Percentiles rank a stretch among this genome's conserved stretches.
phyloP scores from a whole-genome alignment of 2,888 invertebrate species.

The Sicus ferrugineus region DNA sequence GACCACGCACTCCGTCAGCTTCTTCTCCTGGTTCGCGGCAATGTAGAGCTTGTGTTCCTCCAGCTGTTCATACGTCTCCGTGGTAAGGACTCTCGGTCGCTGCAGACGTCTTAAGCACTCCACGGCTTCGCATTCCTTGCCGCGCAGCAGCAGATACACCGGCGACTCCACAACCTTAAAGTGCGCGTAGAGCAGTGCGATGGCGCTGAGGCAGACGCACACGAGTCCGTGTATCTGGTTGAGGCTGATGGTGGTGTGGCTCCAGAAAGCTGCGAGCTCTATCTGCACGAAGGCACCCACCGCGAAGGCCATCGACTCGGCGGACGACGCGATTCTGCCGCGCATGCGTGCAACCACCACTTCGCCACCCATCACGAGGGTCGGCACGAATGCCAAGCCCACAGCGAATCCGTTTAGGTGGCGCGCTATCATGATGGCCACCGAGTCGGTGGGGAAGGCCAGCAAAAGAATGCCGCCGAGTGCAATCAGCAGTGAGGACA shows the following conservation, averaged over 20 bases:
- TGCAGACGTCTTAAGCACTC: constrained; percentile 53
- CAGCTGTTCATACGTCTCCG: constrained; percentile 49
- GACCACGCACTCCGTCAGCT: constrained; percentile 38
- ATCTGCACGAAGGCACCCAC: constrained; percentile 51
- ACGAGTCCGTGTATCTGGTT: constrained; percentile 50
- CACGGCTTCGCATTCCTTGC: constrained; percentile 50
- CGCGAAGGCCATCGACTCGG: constrained; percentile 46
- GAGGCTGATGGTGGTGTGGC: constrained; percentile 18
- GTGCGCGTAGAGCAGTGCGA: constrained; percentile 42
- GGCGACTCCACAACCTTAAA: constrained; percentile 53
- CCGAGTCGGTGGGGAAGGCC: constrained; percentile 33
- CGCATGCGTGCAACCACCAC: constrained; percentile 46
- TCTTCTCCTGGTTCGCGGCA: constrained; percentile 45
- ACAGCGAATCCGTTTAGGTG: constrained; percentile 58
- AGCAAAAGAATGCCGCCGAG: constrained; percentile 50
- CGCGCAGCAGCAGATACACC: constrained; percentile 47
- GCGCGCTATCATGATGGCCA: constrained; percentile 44
- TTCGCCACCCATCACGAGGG: constrained; percentile 54
- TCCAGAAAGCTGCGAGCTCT: constrained; percentile 39
- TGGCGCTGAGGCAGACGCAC: constrained; percentile 45
- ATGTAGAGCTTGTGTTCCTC: constrained; percentile 55
- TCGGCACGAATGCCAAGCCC: constrained; percentile 52
- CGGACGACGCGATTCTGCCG: constrained; percentile 43
- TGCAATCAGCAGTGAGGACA: constrained; percentile 46
- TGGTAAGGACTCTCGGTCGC: constrained; percentile 43